Evolutionary conservation across 2,888 invertebrate genomes (phyloP).

Genomic region (Microchrysa polita): DNA sequence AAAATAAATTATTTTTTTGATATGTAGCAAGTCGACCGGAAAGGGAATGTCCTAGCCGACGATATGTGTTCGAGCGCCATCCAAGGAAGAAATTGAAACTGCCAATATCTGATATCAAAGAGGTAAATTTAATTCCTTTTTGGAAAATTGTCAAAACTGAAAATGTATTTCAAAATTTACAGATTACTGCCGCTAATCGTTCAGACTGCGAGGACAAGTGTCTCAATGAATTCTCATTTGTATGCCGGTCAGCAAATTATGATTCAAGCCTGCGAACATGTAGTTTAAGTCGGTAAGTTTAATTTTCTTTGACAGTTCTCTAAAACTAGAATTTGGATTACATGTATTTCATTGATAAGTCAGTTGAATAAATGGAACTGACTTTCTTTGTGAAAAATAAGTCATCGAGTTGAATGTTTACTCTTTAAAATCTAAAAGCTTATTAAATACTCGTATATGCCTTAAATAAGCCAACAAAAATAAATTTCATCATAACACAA

Average conservation of each 20-base stretch:
- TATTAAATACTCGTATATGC: too few relatives aligned
- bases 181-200: conserved; percentile 79
- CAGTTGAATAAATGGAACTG: too few relatives aligned
- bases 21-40: conserved; percentile 81
- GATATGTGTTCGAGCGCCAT: conserved; percentile 89
- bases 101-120: conserved; percentile 82
- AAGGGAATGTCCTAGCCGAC: conserved; percentile 86
- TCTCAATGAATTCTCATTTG: conserved; percentile 86
- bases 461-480: too few relatives aligned
- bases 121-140: conserved; percentile 65
- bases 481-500: too few relatives aligned
- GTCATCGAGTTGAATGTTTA: too few relatives aligned
- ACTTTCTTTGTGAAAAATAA: too few relatives aligned
- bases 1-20: conserved; percentile 15
- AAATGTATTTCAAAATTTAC: conserved; percentile 21
- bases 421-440: too few relatives aligned
- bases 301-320: too few relatives aligned
- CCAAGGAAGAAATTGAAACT: conserved; percentile 85
- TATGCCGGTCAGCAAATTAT: conserved; percentile 87
- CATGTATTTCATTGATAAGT: too few relatives aligned
- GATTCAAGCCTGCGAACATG: conserved; percentile 82
- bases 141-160: neutral
- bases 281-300: conserved; percentile 71
- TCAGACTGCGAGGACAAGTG: conserved; percentile 92
- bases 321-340: too few relatives aligned